A percentile compares a stretch with the other conserved stretches of the same genome.
phyloP scores from a whole-genome alignment of 2,797 vertebrate species.

The Sebastes minor region DNA sequence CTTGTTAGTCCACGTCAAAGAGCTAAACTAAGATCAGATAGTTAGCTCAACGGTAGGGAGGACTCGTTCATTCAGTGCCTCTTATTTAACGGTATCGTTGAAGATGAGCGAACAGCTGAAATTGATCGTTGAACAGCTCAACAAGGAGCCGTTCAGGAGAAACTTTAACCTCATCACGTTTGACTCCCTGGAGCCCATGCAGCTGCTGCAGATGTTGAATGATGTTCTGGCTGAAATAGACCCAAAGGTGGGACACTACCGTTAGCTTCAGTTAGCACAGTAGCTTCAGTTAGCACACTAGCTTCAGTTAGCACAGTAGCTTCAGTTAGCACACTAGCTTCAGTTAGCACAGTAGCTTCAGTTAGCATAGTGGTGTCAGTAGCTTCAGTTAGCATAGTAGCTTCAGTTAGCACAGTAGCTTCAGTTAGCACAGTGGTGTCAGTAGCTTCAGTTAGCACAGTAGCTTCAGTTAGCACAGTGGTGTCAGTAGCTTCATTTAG shows the following conservation, averaged over 20 bases:
- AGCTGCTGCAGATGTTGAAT: conserved; percentile 92
- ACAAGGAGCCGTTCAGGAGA: conserved; percentile 94
- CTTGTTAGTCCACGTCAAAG: not conserved
- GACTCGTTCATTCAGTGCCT: not conserved
- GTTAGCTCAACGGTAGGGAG: conserved; percentile 20
- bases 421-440: no score
- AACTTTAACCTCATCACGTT: conserved; percentile 96
- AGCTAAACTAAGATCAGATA: not conserved
- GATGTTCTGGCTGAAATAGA: conserved; percentile 96
- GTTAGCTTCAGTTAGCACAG: no score
- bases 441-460: no score
- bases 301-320: no score
- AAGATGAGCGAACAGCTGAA: conserved; percentile 95
- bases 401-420: no score
- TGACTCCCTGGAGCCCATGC: conserved; percentile 93
- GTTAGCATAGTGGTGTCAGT: no score
- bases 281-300: no score
- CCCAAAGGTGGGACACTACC: conserved; percentile 86
- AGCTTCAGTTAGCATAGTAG: no score
- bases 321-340: no score
- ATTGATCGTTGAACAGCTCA: conserved; percentile 94
- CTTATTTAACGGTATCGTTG: not conserved
- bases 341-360: no score
- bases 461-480: no score
- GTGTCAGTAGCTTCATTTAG: no score